Evolutionary conservation across 2,797 vertebrate genomes (phyloP).

Genomic region (Saguinus oedipus): DNA sequence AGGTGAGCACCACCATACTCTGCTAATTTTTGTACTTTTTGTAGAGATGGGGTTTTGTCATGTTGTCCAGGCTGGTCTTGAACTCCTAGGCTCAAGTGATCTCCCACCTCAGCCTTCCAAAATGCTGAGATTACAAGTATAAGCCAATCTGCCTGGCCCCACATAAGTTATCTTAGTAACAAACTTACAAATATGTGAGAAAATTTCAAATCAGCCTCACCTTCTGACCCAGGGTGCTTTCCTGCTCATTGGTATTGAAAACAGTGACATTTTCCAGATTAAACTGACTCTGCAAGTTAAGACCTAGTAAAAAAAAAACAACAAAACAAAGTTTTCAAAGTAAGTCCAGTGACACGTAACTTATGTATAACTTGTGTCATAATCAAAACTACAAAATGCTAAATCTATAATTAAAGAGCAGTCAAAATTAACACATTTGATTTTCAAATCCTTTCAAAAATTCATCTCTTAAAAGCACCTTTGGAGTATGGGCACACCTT

Average conservation of each 20-base stretch:
- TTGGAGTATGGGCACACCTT: neutral
- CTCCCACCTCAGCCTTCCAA: neutral
- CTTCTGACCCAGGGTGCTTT: constrained; percentile 97
- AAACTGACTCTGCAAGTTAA: constrained; percentile 99
- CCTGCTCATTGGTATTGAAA: constrained; percentile 98
- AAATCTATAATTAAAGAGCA: constrained; percentile 45
- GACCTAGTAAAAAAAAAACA: constrained; percentile 85
- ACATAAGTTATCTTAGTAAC: constrained; percentile 5
- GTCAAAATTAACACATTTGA: constrained; percentile 9
- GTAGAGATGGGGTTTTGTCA: neutral
- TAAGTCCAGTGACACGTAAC: constrained; percentile 20
- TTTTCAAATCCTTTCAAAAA: constrained; percentile 34
- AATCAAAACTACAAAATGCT: constrained; percentile 23
- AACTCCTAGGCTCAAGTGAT: neutral
- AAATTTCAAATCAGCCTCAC: constrained; percentile 80
- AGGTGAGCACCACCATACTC: too few species aligned
- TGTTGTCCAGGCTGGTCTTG: neutral
- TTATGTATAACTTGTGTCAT: neutral
- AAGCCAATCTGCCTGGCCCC: neutral
- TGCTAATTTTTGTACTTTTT: neutral
- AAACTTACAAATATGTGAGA: constrained; percentile 18
- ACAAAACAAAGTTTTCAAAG: constrained; percentile 2
- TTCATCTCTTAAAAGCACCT: neutral
- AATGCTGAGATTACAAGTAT: neutral
- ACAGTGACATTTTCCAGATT: constrained; percentile 98